These are phyloP conservation scores for Andrena camellia DNA, from an alignment of 2,888 invertebrate genomes.

Conservation along the genomic window DNA sequence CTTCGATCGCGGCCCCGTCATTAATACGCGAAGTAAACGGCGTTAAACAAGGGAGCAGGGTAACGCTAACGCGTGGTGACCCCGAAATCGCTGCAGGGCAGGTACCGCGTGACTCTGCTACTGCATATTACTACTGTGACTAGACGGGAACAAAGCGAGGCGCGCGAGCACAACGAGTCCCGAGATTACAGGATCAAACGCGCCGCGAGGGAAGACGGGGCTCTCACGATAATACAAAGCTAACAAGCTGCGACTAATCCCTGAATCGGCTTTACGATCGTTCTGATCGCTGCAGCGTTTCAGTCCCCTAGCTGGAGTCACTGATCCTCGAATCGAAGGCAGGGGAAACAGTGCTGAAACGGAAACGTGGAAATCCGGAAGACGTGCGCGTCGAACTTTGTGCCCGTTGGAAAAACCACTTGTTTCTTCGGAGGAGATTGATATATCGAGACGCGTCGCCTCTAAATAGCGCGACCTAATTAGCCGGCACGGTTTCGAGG, in stretches of 20 bases:
- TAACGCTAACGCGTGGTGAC: constrained; percentile 48
- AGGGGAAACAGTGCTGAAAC: not conserved
- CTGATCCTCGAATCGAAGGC: not conserved
- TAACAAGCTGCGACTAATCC: constrained; percentile 58
- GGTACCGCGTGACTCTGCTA: constrained; percentile 48
- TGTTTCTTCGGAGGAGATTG: not conserved
- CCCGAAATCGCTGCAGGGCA: constrained; percentile 41
- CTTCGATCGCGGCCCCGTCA: not conserved
- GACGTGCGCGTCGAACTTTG: not conserved
- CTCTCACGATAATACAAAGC: constrained; percentile 39
- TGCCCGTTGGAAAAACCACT: not conserved
- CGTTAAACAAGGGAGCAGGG: constrained; percentile 39
- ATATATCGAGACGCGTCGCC: not conserved
- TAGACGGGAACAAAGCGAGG: constrained; percentile 45
- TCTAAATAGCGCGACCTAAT: constrained; percentile 48
- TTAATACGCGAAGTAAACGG: constrained; percentile 13
- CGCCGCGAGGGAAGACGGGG: constrained; percentile 24
- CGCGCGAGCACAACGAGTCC: constrained; percentile 18
- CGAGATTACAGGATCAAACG: constrained; percentile 47
- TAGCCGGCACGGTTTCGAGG: constrained; percentile 34
- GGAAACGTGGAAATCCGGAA: not conserved
- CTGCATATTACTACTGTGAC: no score
- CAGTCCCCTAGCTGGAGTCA: no score
- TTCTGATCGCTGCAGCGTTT: not conserved
- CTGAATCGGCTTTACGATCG: constrained; percentile 23